These are phyloP conservation scores for Pelodytes ibericus DNA, from an alignment of 2,797 vertebrate species.

Conservation along the genomic window DNA sequence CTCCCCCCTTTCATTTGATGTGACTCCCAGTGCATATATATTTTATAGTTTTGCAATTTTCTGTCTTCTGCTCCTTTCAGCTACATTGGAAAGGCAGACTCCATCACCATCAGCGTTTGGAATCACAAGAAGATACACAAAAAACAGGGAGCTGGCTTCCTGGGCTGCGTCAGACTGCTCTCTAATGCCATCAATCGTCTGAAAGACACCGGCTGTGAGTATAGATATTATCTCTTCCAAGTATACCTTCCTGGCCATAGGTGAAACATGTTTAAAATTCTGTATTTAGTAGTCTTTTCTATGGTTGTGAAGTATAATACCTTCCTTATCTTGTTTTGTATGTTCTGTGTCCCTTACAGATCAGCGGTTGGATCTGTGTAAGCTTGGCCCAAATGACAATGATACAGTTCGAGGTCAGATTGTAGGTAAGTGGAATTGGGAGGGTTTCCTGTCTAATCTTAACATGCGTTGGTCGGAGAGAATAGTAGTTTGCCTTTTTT, in stretches of 20 bases:
- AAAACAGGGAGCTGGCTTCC: constrained; percentile 97
- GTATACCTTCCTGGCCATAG: not conserved
- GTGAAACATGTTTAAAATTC: not conserved
- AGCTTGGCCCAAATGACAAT: constrained; percentile 93
- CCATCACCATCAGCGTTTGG: constrained; percentile 98
- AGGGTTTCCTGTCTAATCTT: too few relatives aligned
- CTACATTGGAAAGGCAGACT: constrained; percentile 95
- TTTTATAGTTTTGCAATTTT: too few relatives aligned
- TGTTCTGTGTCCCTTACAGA: constrained; percentile 70
- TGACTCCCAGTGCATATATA: too few relatives aligned
- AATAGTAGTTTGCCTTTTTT: too few relatives aligned
- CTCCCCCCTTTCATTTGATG: too few relatives aligned
- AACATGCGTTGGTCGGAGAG: too few relatives aligned
- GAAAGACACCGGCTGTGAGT: constrained; percentile 99
- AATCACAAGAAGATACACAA: constrained; percentile 99
- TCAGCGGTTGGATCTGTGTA: constrained; percentile 94
- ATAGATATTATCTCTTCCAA: constrained; percentile 40
- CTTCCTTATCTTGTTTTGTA: too few relatives aligned
- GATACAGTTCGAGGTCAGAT: constrained; percentile 96
- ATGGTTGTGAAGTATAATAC: too few relatives aligned
- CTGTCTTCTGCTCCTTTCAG: constrained; percentile 75
- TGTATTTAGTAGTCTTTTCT: too few relatives aligned
- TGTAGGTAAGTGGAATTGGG: constrained; percentile 86
- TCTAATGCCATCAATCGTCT: constrained; percentile 96
- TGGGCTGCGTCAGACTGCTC: constrained; percentile 95